Evolutionary conservation across 2,113 vertebrate species (phyloP).

Genomic region (Ochotona curzoniae): DNA sequence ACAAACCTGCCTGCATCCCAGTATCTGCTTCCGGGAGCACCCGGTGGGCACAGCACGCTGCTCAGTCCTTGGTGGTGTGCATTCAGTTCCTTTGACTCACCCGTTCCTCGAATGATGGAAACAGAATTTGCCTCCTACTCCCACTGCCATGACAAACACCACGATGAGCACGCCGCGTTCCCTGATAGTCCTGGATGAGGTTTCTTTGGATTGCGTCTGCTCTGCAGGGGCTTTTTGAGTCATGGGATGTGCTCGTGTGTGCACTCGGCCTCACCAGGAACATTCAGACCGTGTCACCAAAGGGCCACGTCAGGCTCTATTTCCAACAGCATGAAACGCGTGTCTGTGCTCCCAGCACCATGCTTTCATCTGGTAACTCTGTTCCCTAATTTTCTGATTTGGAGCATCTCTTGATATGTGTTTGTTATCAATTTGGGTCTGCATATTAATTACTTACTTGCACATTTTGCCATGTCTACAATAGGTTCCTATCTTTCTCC

Average conservation of each 20-base stretch:
- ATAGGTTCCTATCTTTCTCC: background rate
- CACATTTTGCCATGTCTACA: background rate
- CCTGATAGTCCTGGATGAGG: background rate
- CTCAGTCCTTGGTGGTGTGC: background rate
- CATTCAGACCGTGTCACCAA: background rate
- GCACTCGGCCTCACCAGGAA: background rate
- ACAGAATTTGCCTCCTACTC: background rate
- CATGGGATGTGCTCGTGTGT: too few species aligned
- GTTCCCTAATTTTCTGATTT: background rate
- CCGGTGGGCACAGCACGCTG: background rate
- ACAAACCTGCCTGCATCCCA: background rate
- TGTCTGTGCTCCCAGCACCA: background rate
- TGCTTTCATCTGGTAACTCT: background rate
- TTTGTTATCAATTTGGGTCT: background rate
- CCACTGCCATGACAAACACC: background rate
- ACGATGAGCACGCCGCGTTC: background rate
- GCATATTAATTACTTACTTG: background rate
- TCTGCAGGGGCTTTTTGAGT: background rate
- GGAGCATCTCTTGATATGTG: background rate
- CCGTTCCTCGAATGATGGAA: background rate
- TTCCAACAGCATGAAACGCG: background rate
- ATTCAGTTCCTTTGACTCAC: background rate
- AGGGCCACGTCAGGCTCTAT: background rate
- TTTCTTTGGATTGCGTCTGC: background rate
- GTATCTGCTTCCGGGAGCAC: background rate